Conservation (phyloP, 2,888 invertebrate genomes). For the Pristionchus japonicus region DNA sequence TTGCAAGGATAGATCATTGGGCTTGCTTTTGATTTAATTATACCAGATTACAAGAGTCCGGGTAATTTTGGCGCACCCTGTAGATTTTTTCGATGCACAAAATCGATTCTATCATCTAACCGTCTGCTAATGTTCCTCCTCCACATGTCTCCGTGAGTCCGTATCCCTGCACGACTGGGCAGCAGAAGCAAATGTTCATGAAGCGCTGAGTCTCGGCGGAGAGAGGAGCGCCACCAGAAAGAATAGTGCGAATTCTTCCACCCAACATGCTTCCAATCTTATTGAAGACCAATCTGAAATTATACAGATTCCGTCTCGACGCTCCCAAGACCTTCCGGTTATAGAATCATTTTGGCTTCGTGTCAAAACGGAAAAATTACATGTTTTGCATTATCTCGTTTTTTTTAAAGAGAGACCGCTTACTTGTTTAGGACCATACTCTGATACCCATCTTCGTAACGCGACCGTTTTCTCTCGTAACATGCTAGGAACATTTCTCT, state of each 20-base stretch:
- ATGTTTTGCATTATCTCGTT: too few species aligned
- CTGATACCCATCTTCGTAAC: slow-evolving; percentile 82
- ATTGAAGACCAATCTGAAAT: slow-evolving; percentile 80
- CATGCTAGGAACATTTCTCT: slow-evolving; percentile 88
- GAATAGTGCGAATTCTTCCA: slow-evolving; percentile 88
- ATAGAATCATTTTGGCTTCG: too few species aligned
- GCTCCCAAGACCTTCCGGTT: too few species aligned
- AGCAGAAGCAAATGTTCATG: slow-evolving; percentile 90
- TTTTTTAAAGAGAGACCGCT: too few species aligned
- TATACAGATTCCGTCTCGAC: neutral
- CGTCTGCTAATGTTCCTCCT: slow-evolving; percentile 81
- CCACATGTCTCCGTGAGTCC: slow-evolving; percentile 97
- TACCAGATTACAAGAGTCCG: too few species aligned
- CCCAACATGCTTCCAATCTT: slow-evolving; percentile 86
- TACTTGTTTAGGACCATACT: slow-evolving; percentile 78
- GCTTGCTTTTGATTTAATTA: too few species aligned
- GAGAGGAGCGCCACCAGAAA: slow-evolving; percentile 94
- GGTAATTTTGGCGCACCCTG: too few species aligned
- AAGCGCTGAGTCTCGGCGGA: slow-evolving; percentile 95
- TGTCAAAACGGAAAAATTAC: too few species aligned
- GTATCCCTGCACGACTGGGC: slow-evolving; percentile 87
- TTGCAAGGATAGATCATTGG: too few species aligned
- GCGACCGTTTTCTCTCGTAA: slow-evolving; percentile 90
- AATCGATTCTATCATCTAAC: too few species aligned
- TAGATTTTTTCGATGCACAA: too few species aligned